Evolutionary conservation across 2,797 vertebrate genomes (phyloP), one percentile per base, ranked within the genome.

Genomic region (Coranthus polyacanthus): DNA sequence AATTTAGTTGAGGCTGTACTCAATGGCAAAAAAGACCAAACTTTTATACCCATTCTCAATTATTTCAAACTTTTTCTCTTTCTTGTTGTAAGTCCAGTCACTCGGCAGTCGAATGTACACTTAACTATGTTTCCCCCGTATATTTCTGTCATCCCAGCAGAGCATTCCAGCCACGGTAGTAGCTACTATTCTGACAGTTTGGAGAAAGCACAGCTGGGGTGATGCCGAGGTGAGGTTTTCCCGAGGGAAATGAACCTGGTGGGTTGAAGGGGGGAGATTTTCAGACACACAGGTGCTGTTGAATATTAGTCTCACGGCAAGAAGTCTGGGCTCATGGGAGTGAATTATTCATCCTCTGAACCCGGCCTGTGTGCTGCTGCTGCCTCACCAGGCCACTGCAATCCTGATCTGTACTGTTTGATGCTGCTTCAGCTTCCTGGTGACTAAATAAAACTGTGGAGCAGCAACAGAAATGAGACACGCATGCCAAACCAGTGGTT

Each of bases 391-490:
- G 79, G 86, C 89, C 90, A 84, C 90, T 44, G 44, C 87, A 84
- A 88, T 60, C 72, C 62, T 1, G 9, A 91, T 93, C 85, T 86
- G 89, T 82, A 72, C 90, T 82, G 92, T 94, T 94, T 95, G 95
- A 95, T 93, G 94, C 92, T 89, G 69, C 92, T 91, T 92, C 91
- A 93, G 92, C 92, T 94, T 93, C 46, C 65, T 89, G 90, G 90
- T 77, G 86, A 93, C 92, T 92, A 89, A 93, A 93, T 92, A 93
- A 90, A 65, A 82, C 90, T 82, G 85, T 85, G 92, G 61, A 66
- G 63, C 61, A 44, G 53, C 63, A 53, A 43, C 45, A 46, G 26
- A 58, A 42, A 74, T 6, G 54, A 70, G 54, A 52, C 45, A 12
- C 45, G 39, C 29, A 12, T 54, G 51, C 24, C 45, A 43, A 12